These are phyloP conservation scores for Drosophila ogumai DNA, from an alignment of 1,140 invertebrate species.

Conservation along the genomic window DNA sequence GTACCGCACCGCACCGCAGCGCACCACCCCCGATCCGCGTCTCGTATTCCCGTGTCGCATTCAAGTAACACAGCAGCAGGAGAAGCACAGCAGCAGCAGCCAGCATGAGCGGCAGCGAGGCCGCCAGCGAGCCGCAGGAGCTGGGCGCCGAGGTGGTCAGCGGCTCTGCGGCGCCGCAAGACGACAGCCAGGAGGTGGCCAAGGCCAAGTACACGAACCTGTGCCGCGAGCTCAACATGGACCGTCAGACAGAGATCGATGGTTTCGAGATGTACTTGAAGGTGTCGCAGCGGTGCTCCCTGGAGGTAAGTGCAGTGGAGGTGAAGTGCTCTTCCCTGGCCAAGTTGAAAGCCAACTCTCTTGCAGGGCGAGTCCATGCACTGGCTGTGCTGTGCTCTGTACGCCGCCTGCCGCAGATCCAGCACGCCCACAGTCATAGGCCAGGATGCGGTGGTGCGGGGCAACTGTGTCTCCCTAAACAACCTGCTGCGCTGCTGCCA, in stretches of 20 bases:
- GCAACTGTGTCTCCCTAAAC: conserved; percentile 96
- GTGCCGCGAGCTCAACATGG: conserved; percentile 82
- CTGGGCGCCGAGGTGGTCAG: conserved; percentile 69
- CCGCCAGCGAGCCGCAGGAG: conserved; percentile 56
- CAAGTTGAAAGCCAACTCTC: background rate
- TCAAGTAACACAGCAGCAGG: conserved; percentile 3
- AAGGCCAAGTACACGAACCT: conserved; percentile 66
- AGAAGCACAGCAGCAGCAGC: conserved; percentile 6
- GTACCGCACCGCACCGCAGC: no score
- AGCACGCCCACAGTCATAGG: conserved; percentile 92
- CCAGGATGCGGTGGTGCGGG: conserved; percentile 90
- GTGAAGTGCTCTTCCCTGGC: background rate
- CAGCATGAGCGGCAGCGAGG: conserved; percentile 57
- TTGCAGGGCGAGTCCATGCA: conserved; percentile 94
- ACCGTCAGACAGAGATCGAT: conserved; percentile 71
- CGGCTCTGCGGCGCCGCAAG: conserved; percentile 36
- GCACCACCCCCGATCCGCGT: background rate
- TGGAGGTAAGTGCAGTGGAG: conserved; percentile 64
- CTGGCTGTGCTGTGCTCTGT: conserved; percentile 98
- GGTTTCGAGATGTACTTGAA: conserved; percentile 65
- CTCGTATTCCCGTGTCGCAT: background rate
- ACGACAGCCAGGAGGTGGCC: conserved; percentile 55
- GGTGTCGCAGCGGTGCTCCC: conserved; percentile 61
- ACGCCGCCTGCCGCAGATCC: conserved; percentile 94
- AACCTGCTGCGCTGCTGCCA: conserved; percentile 94